Evolutionary conservation across 30 jellyfish, hydroid and myxozoan genomes (phyloP).

Genomic region (Haliclystus octoradiatus): DNA sequence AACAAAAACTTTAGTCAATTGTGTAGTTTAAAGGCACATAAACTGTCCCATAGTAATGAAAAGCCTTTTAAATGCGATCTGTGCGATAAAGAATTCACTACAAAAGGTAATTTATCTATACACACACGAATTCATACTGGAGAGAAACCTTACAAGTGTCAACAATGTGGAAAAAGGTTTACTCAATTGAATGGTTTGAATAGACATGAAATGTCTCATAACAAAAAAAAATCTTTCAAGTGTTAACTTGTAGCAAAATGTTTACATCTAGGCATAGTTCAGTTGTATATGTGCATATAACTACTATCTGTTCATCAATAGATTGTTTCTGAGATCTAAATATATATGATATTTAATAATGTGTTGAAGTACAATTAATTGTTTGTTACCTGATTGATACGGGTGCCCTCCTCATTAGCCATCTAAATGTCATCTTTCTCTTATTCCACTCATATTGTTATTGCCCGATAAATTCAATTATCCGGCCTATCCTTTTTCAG

Average conservation of each 20-base stretch:
- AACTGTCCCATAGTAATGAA: not conserved
- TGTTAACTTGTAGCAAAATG: no score
- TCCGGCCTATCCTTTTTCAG: no score
- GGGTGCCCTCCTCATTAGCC: not conserved
- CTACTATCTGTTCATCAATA: not conserved
- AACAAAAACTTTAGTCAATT: not conserved
- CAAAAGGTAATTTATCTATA: not conserved
- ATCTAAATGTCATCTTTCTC: no score
- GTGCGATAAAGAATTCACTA: not conserved
- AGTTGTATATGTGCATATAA: no score
- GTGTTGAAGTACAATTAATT: not conserved
- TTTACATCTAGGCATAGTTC: no score
- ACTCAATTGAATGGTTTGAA: not conserved
- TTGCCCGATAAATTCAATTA: no score
- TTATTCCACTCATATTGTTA: no score
- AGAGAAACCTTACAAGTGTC: not conserved
- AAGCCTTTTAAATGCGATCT: slow-evolving; percentile 1
- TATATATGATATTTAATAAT: not conserved
- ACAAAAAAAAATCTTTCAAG: not conserved
- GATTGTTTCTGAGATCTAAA: not conserved
- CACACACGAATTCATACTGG: slow-evolving; percentile 10
- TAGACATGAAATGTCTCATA: not conserved
- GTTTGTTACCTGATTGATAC: not conserved
- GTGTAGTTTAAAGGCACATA: not conserved
- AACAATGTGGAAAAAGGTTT: not conserved